A percentile compares a stretch with the other conserved stretches of the same genome.
phyloP scores from a whole-genome alignment of 2,888 invertebrate species.

The Portevinia maculata region DNA sequence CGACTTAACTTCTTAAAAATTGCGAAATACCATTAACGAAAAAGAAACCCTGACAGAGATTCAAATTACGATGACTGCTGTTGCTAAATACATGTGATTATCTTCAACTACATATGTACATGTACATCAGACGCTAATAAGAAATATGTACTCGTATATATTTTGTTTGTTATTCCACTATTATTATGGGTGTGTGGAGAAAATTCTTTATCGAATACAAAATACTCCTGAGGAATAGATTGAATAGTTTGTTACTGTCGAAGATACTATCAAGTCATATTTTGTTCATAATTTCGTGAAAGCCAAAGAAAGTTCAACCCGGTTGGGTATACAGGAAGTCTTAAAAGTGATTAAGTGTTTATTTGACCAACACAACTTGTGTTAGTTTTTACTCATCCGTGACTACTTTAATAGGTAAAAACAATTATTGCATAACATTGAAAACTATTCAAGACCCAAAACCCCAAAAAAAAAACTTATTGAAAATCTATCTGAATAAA shows the following conservation, averaged over 20 bases:
- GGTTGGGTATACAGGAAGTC: background rate
- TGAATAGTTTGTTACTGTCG: slow-evolving; percentile 2
- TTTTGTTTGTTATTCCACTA: slow-evolving; percentile 2
- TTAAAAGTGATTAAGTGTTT: slow-evolving; percentile 1
- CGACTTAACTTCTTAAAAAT: slow-evolving; percentile 10
- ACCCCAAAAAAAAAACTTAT: slow-evolving; percentile 15
- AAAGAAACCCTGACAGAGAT: slow-evolving; percentile 25
- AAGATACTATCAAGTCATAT: background rate
- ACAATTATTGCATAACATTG: slow-evolving; percentile 32
- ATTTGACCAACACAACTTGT: background rate
- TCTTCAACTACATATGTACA: slow-evolving; percentile 33
- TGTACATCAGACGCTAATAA: too few species aligned
- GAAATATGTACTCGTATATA: background rate
- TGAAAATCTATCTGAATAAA: slow-evolving; percentile 15
- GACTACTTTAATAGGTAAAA: slow-evolving; percentile 23
- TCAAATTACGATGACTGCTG: slow-evolving; percentile 8
- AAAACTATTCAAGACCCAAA: background rate
- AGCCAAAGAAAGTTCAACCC: slow-evolving; percentile 5
- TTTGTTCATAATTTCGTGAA: slow-evolving; percentile 7
- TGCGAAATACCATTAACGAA: background rate
- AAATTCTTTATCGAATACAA: slow-evolving; percentile 10
- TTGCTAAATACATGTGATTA: slow-evolving; percentile 28
- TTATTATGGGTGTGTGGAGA: slow-evolving; percentile 5
- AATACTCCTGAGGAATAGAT: slow-evolving; percentile 8
- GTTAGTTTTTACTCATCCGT: background rate